phyloP scores from a whole-genome alignment of 2,888 invertebrate genomes.

The Thera obeliscata region DNA sequence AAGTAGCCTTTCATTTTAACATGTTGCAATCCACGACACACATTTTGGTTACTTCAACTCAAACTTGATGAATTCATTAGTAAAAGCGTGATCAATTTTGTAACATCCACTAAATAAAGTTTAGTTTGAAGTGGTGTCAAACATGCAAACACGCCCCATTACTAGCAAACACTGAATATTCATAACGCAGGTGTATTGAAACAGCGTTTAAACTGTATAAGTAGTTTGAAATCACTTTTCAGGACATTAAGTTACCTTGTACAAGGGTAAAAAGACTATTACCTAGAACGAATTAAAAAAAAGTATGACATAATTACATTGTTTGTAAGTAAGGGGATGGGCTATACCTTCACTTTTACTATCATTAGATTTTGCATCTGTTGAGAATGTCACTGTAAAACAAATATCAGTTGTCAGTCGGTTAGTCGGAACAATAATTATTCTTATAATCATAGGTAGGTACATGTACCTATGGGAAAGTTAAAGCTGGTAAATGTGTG shows the following conservation, averaged over 20 bases:
- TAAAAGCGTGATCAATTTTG: neutral
- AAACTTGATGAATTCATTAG: constrained; percentile 16
- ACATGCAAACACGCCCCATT: constrained; percentile 22
- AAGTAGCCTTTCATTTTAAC: neutral
- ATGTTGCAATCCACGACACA: constrained; percentile 12
- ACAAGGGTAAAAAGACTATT: too few species aligned
- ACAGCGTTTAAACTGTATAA: neutral
- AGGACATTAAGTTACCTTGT: too few species aligned
- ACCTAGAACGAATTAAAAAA: neutral
- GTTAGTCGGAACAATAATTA: constrained; percentile 38
- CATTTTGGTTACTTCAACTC: constrained; percentile 4
- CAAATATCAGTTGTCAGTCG: constrained; percentile 56
- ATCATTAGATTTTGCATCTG: constrained; percentile 68
- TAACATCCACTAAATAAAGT: neutral
- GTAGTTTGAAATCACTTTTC: too few species aligned
- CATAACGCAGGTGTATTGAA: neutral
- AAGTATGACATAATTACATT: neutral
- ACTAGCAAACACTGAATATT: constrained; percentile 12
- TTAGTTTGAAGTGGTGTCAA: constrained; percentile 19
- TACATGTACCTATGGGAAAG: constrained; percentile 11
- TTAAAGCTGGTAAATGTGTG: neutral
- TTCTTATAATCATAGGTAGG: constrained; percentile 9
- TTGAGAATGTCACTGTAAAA: constrained; percentile 79
- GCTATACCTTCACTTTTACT: constrained; percentile 67
- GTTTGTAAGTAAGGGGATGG: constrained; percentile 7